Evolutionary conservation across 2,113 vertebrate genomes (phyloP), one percentile per base, ranked within the genome.

Genomic region (Motacilla alba): DNA sequence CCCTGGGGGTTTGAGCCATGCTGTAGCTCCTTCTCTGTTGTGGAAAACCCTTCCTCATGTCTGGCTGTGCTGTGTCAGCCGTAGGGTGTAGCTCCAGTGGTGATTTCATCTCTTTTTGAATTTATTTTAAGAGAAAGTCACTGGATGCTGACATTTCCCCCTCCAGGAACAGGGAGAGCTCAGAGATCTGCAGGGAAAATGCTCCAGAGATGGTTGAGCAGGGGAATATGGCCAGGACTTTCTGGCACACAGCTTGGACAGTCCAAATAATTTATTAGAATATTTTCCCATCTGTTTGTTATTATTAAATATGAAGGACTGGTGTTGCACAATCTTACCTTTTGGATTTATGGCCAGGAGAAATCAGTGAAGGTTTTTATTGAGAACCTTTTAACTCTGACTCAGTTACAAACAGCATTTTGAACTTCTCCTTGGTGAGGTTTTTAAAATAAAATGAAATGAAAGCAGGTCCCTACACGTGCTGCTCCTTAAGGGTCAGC

Each of bases 231-330:
- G 87, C 95, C 90, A 93, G 81, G 72, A 6, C 72, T 70, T 92
- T 86, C 76, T 95, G 86, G 88, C 91, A 94, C 62, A 55, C 39
- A 59, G 63, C 72, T 93, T 88, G 72, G 94, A 79, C 72, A 70
- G 72, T 96, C 93, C 33, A 15, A 90, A 79, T 90, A 86, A 97
- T 95, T 96, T 91, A 91, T 96, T 76, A 26, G 68, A 74, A 69
- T 89, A 66, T 93, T 92, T 96, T 84, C 78, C 94, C 92, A 93
- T 91, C 93, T 96, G 91, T 94, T 95, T 92, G 85, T 89, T 92
- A 90, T 96, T 97, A 92, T 89, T 94, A 94, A 94, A 84, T 89
- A 88, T 44, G 74, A 95, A 87, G 86, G 44, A 23, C 55, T 62
- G 92, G 55, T 68, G 86, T 93, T 96, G 95, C 82, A 76, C 95